Conservation (phyloP, 2,888 invertebrate species). For the Cetonia aurata region DNA sequence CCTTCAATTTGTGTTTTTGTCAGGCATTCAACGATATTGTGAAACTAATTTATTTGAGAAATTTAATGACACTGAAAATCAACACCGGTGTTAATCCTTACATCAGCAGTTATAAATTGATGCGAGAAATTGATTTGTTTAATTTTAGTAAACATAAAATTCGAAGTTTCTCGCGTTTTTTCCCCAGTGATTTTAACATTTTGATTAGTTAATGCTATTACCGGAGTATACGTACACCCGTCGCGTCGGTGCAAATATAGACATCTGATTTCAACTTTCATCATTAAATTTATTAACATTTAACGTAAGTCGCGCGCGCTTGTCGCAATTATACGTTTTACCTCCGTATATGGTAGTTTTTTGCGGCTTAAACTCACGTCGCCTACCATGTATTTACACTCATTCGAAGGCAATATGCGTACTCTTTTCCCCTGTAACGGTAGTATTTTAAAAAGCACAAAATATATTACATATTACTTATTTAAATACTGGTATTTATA, state of each 20-base stretch:
- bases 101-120: too few relatives aligned
- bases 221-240: background rate
- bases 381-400: background rate
- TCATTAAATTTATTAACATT: constrained; percentile 22
- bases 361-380: constrained; percentile 7
- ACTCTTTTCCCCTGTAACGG: background rate
- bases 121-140: too few relatives aligned
- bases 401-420: too few relatives aligned
- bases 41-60: too few relatives aligned
- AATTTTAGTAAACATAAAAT: too few relatives aligned
- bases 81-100: too few relatives aligned
- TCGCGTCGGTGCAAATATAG: background rate
- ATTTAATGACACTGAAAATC: too few relatives aligned
- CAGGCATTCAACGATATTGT: too few relatives aligned
- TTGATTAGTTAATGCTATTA: too few relatives aligned
- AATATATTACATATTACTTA: constrained; percentile 24
- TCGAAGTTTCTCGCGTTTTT: too few relatives aligned
- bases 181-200: too few relatives aligned
- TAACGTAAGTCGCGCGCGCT: constrained; percentile 5
- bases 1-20: too few relatives aligned
- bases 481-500: constrained; percentile 22
- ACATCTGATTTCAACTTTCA: constrained; percentile 18
- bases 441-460: constrained; percentile 15
- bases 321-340: constrained; percentile 23
- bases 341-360: constrained; percentile 31